Base-by-base conservation (phyloP, 2,888 invertebrate species). In the Acanthococcus lagerstroemiae region DNA sequence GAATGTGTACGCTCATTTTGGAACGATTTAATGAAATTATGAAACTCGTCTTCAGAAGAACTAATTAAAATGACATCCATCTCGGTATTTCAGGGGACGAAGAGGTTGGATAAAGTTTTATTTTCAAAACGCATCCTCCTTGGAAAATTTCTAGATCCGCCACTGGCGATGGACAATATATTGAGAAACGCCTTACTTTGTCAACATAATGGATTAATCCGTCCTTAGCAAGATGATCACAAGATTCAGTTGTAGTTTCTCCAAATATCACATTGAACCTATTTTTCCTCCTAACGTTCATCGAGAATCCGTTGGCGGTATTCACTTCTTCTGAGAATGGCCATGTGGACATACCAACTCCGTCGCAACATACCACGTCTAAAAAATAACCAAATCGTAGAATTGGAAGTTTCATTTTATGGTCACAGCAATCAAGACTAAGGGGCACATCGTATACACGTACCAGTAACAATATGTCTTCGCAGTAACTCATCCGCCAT, bases 391-490 rank as follows among this genome's bases (percentile, higher is more conserved):
- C n/a, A n/a, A n/a, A n/a, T n/a, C n/a, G n/a, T n/a, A n/a, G n/a
- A n/a, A n/a, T n/a, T n/a, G n/a, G n/a, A n/a, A n/a, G n/a, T n/a
- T n/a, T n/a, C n/a, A n/a, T n/a, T n/a, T n/a, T n/a, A n/a, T n/a
- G n/a, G n/a, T n/a, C n/a, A n/a, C n/a, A n/a, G n/a, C n/a, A n/a
- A n/a, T n/a, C 15, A 37, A 37, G 9, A 37, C 44, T 12, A 37
- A 12, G 44, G 19, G 19, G 30, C 37, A n/a, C n/a, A n/a, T n/a
- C n/a, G n/a, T n/a, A n/a, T n/a, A 27, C 15, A 55, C 69, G 70
- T 74, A 80, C 82, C 81, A 72, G 77, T 76, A 44, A 81, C 72
- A 63, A 83, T 76, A 70, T 83, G 83, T 60, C 78, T 76, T 70
- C 79, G 78, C 45, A 83, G 72, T 4, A 82, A 72, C 48, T 74